Evolutionary conservation across 2,797 vertebrate genomes (phyloP), one percentile per base, ranked within the genome.

Genomic region (Hydrocynus forskahlii): DNA sequence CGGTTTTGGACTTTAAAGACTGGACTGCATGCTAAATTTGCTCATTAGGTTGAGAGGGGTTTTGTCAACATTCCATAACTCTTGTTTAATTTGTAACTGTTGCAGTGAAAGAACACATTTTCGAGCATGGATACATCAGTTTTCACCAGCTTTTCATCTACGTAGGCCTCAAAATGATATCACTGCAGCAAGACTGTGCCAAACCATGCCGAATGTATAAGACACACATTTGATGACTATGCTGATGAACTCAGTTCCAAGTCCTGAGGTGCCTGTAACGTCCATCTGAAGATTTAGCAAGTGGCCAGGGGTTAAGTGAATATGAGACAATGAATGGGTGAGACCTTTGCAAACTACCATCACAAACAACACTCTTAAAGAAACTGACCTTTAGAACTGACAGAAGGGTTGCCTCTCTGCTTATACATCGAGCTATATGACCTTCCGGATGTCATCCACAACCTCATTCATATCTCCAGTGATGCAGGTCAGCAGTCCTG

Each of bases 361-460:
- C 50, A 57, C 25, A 73, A 59, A 21, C 45, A 73, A 40, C 55
- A 12, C 25, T 63, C 64, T 57, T 38, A 35, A 70, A 69, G 66
- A n/a, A 64, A 12, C 40, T 81, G 76, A 85, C 78, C 83, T 84
- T 83, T 78, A 67, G 76, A 25, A 54, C 43, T 77, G 71, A 75
- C 81, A 69, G 78, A 64, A 64, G n/a, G 2, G 75, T 75, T 79
- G 60, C 19, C 55, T 57, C 62, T 73, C 54, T 69, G 50, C 78
- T 23, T 81, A 81, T 70, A 76, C 76, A 62, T 78, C 79, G 63
- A 75, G 10, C 50, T 70, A 62, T 45, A 45, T 67, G 77, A 84
- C 75, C 83, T 71, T 82, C 43, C 69, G 79, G 84, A 86, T 84
- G 77, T 79, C 82, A 82, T 43, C 75, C n/a, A 63, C 66, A 59